Evolutionary conservation across 2,797 vertebrate species (phyloP).

Genomic region (Argentina silus): DNA sequence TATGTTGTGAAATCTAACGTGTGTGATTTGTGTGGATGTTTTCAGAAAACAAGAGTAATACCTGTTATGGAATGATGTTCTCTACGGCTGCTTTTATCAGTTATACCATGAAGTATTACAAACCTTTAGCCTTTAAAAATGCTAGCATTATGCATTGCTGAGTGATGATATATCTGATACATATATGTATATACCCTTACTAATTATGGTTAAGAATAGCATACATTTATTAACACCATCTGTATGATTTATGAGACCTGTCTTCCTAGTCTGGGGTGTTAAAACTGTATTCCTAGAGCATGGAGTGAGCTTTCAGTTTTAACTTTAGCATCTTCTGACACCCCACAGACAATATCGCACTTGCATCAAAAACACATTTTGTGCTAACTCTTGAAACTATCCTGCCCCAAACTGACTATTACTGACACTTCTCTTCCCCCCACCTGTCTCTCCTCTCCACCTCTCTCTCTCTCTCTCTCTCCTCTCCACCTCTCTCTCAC

Average conservation of each 20-base stretch:
- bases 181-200: no score
- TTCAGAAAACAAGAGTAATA: not conserved
- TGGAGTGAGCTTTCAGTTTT: constrained; percentile 5
- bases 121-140: no score
- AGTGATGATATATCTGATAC: not conserved
- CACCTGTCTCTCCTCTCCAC: not conserved
- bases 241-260: not conserved
- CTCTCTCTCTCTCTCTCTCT: constrained; percentile 1
- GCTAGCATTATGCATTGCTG: no score
- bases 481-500: not conserved
- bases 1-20: not conserved
- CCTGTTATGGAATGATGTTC: not conserved
- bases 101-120: no score
- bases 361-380: not conserved
- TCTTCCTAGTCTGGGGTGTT: constrained; percentile 11
- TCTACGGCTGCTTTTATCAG: no score
- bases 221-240: constrained; percentile 23
- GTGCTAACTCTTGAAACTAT: not conserved
- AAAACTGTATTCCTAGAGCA: constrained; percentile 2
- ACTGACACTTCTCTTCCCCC: not conserved
- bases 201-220: constrained; percentile 1
- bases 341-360: constrained; percentile 20
- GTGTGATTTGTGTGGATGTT: not conserved
- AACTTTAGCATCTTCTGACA: not conserved
- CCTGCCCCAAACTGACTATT: not conserved